Conservation (phyloP, 35 echinoderm and acorn worm species). For the Lytechinus pictus region DNA sequence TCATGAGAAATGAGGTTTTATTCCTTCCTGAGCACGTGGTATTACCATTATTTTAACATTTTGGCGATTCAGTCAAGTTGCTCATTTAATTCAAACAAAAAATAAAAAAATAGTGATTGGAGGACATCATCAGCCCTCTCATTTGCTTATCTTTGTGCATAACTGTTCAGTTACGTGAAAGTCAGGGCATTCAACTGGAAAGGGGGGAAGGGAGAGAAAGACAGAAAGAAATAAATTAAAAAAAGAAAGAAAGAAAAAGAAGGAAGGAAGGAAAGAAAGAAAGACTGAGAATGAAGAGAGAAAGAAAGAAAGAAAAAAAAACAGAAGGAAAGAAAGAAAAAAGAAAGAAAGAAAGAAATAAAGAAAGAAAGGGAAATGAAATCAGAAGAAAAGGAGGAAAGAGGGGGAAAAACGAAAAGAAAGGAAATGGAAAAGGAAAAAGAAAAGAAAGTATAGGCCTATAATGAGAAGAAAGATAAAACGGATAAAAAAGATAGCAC, state of each 20-base stretch:
- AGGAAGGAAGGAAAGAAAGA: background rate
- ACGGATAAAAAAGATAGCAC: background rate
- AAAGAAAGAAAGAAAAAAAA: background rate
- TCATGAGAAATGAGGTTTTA: too few relatives aligned
- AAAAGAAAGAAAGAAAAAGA: background rate
- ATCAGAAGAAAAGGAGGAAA: background rate
- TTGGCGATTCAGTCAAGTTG: too few relatives aligned
- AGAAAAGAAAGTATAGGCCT: background rate
- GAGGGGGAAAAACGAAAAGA: background rate
- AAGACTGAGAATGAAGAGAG: background rate
- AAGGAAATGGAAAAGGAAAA: background rate
- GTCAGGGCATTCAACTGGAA: too few relatives aligned
- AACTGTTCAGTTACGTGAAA: too few relatives aligned
- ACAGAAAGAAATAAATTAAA: background rate
- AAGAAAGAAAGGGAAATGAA: background rate
- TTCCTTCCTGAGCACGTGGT: too few relatives aligned
- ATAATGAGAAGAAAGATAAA: background rate
- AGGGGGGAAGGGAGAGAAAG: background rate
- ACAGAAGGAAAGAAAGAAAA: too few relatives aligned
- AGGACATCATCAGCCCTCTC: too few relatives aligned
- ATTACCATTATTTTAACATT: too few relatives aligned
- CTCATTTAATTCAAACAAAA: too few relatives aligned
- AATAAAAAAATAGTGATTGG: too few relatives aligned
- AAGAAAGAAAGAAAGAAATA: background rate
- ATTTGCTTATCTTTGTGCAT: too few relatives aligned